phyloP scores from a whole-genome alignment of 2,888 invertebrate species.

The Drosophila borborema region DNA sequence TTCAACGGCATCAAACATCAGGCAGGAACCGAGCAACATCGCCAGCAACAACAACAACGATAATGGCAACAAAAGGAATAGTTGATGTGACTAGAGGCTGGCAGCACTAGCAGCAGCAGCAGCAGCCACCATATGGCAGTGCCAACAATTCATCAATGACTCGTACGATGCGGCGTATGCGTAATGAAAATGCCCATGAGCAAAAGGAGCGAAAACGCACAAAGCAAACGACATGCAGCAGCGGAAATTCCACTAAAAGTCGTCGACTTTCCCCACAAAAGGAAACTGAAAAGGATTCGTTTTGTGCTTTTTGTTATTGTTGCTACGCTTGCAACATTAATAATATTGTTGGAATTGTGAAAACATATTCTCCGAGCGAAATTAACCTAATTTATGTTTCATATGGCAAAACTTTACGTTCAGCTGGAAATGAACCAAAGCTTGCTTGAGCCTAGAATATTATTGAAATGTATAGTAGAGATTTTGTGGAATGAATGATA shows the following conservation, averaged over 20 bases:
- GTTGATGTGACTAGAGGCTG: constrained; percentile 62
- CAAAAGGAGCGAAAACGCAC: neutral
- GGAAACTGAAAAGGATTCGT: neutral
- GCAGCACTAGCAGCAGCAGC: neutral
- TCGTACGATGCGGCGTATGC: constrained; percentile 63
- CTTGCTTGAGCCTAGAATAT: neutral
- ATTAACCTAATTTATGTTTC: neutral
- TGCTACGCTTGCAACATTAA: neutral
- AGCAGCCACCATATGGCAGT: constrained; percentile 32
- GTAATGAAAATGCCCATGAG: constrained; percentile 52
- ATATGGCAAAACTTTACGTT: neutral
- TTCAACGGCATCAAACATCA: constrained; percentile 19
- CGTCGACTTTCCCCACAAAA: neutral
- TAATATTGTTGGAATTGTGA: neutral
- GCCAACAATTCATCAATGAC: constrained; percentile 77
- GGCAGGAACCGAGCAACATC: constrained; percentile 10
- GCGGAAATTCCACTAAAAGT: constrained; percentile 1
- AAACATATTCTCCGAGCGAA: neutral
- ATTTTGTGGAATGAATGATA: too few species aligned
- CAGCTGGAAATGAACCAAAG: neutral
- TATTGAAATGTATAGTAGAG: neutral
- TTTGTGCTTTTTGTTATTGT: neutral
- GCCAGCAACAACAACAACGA: constrained; percentile 18
- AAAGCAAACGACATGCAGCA: constrained; percentile 1
- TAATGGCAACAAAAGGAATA: constrained; percentile 44